phyloP scores from a whole-genome alignment of 2,888 invertebrate genomes.

The Didymodactylos carnosus region DNA sequence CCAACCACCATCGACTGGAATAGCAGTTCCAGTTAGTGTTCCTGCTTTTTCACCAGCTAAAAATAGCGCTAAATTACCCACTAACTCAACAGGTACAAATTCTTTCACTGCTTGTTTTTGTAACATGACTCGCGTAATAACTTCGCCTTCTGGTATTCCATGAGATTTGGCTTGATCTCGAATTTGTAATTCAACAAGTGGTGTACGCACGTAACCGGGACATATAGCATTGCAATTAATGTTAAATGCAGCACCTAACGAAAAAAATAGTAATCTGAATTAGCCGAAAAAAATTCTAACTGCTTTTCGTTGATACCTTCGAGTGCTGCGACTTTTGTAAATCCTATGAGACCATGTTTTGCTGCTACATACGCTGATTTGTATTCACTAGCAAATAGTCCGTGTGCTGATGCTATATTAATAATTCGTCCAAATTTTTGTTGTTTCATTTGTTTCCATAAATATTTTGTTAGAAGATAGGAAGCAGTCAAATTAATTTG shows the following conservation, averaged over 20 bases:
- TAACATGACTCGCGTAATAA: background rate
- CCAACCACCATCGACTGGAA: constrained; percentile 21
- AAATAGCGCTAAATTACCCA: background rate
- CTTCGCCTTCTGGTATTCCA: background rate
- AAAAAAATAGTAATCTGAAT: too few relatives aligned
- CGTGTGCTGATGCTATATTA: constrained; percentile 26
- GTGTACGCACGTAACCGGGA: constrained; percentile 26
- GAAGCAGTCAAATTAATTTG: constrained; percentile 22
- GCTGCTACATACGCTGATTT: constrained; percentile 25
- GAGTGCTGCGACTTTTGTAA: constrained; percentile 26
- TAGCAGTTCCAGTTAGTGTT: constrained; percentile 19
- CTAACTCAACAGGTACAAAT: background rate
- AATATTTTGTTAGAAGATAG: constrained; percentile 21
- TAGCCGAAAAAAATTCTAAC: too few relatives aligned
- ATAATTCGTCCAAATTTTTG: constrained; percentile 24
- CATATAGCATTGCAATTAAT: constrained; percentile 27
- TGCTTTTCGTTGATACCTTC: too few relatives aligned
- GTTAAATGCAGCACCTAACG: constrained; percentile 18
- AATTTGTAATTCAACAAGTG: constrained; percentile 11
- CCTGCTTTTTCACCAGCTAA: background rate
- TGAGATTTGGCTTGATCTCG: background rate
- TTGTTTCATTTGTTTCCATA: constrained; percentile 21
- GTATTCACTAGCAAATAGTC: constrained; percentile 21
- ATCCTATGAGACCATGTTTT: constrained; percentile 26
- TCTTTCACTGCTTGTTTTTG: background rate